phyloP scores from a whole-genome alignment of 2,113 vertebrate genomes.

The Rhinoptilus africanus region DNA sequence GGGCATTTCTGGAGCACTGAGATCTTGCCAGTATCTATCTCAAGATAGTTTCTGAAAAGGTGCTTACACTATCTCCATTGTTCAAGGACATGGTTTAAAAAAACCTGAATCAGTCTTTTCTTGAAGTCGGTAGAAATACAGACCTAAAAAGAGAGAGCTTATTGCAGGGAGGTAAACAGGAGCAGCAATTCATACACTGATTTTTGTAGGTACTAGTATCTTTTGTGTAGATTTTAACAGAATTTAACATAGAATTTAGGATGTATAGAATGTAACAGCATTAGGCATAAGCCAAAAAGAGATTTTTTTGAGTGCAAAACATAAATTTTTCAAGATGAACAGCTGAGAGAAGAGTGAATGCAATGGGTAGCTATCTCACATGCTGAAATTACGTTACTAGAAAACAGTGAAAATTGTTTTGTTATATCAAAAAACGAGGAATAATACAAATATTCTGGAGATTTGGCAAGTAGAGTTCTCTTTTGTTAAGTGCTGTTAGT shows the following conservation, averaged over 20 bases:
- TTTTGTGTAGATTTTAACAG: not conserved
- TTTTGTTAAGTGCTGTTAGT: not conserved
- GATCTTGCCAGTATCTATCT: not conserved
- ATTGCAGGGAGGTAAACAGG: not conserved
- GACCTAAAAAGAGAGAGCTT: not conserved
- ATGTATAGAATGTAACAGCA: not conserved
- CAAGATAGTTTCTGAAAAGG: not conserved
- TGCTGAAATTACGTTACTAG: not conserved
- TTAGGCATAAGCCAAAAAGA: not conserved
- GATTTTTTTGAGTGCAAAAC: not conserved
- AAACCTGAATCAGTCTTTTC: not conserved
- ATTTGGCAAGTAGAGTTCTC: not conserved
- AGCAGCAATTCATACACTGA: not conserved
- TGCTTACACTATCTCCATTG: rapidly evolving
- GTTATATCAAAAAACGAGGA: not conserved
- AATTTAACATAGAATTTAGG: not conserved
- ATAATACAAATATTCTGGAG: not conserved
- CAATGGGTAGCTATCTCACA: not conserved
- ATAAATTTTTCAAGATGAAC: not conserved
- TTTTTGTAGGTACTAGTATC: not conserved
- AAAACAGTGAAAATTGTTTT: not conserved
- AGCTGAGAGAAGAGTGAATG: not conserved
- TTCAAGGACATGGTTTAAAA: not conserved
- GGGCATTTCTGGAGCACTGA: not conserved
- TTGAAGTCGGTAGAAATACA: not conserved